These are phyloP conservation scores for Artemia sinica DNA, from an alignment of 2,888 invertebrate species.

Conservation along the genomic window DNA sequence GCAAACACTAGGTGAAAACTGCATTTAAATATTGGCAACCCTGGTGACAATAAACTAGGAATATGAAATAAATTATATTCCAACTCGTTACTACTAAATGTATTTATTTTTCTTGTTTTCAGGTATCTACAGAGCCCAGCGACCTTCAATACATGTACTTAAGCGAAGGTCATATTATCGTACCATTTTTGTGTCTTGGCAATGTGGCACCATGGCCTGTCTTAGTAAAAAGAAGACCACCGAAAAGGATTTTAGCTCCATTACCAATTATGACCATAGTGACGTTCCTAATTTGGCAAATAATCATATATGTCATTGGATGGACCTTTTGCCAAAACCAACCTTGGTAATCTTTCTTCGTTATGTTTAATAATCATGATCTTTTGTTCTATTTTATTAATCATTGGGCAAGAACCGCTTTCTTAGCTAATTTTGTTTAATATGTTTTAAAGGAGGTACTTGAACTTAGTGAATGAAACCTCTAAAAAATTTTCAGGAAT, in stretches of 20 bases:
- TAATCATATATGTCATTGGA: constrained; percentile 16
- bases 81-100: too few relatives aligned
- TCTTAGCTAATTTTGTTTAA: too few relatives aligned
- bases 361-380: too few relatives aligned
- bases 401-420: too few relatives aligned
- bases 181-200: constrained; percentile 21
- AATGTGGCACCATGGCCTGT: constrained; percentile 15
- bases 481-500: too few relatives aligned
- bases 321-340: constrained; percentile 20
- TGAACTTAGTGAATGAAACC: too few relatives aligned
- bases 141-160: constrained; percentile 20
- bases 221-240: constrained; percentile 17
- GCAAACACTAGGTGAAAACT: not conserved
- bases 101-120: too few relatives aligned
- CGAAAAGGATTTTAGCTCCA: constrained; percentile 18
- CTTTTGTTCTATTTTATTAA: too few relatives aligned
- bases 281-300: constrained; percentile 20
- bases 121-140: constrained; percentile 21
- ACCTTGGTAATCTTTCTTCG: constrained; percentile 16
- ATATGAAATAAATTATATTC: too few relatives aligned
- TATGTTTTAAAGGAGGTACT: too few relatives aligned
- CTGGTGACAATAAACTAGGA: too few relatives aligned
- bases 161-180: constrained; percentile 14
- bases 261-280: constrained; percentile 21
- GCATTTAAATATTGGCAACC: too few relatives aligned